Evolutionary conservation across 2,888 invertebrate genomes (phyloP), one percentile per base, ranked within the genome.

Genomic region (Bembecia ichneumoniformis): DNA sequence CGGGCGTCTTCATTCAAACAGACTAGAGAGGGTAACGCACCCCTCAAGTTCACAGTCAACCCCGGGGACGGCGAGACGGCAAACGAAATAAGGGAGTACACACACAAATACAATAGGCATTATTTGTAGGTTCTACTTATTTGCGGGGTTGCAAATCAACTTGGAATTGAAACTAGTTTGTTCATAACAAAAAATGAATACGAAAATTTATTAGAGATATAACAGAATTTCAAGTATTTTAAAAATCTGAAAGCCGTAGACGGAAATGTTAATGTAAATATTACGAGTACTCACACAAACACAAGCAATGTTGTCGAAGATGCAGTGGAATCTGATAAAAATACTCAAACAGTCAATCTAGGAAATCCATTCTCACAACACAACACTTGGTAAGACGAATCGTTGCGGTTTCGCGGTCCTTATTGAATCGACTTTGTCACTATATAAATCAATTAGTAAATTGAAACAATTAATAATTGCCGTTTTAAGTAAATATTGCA

Each of bases 21-120:
- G 49, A 55, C 48, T 43, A 51, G 56, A 59, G 74, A 77, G 86
- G 86, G 83, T 86, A 82, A 75, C 75, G 79, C 82, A 82, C 84
- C 86, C 86, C 74, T 79, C 82, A 80, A 82, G 81, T 79, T 82
- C 79, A 80, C 74, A 79, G 76, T 66, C 73, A 72, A 66, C 68
- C 71, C 71, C 66, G 68, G 77, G 47, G 76, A 74, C 28, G 71
- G 63, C 64, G 65, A 64, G 65, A 46, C 50, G 58, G 57, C 54
- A 61, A 60, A 66, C 58, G 56, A 60, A 53, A 57, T 53, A 45
- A 56, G 65, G 60, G 58, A 57, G 55, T 59, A 58, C 54, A 55
- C 63, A 63, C 62, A 68, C 44, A 16, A 44, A 68, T 60, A 64
- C 59, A 64, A 44, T 44, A 51, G 3, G 9, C 28, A 28, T 28